phyloP scores from a whole-genome alignment of 2,113 vertebrate genomes.

The Oryzias javanicus region DNA sequence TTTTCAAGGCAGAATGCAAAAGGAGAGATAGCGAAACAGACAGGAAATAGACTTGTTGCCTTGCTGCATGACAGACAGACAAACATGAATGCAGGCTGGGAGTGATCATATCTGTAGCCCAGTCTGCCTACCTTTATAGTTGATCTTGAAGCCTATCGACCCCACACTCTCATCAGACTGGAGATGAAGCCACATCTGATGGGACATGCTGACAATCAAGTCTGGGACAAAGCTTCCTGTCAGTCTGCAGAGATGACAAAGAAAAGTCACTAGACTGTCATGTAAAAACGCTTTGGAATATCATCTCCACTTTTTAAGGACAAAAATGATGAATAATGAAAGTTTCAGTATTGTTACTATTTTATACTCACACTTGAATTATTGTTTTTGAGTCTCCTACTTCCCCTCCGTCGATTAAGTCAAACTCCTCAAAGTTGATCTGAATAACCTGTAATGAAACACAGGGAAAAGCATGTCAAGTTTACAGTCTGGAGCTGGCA shows the following conservation, averaged over 20 bases:
- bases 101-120: constrained; percentile 26
- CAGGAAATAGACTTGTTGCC: constrained; percentile 11
- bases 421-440: constrained; percentile 98
- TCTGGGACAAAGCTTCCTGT: constrained; percentile 97
- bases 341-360: not conserved
- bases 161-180: constrained; percentile 98
- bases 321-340: too few species aligned
- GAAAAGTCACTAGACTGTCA: not conserved
- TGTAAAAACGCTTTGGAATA: too few species aligned
- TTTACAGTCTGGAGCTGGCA: not conserved
- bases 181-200: constrained; percentile 97
- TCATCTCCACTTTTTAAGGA: too few species aligned
- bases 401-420: constrained; percentile 93
- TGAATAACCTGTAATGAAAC: constrained; percentile 87
- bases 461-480: constrained; percentile 1
- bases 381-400: constrained; percentile 95
- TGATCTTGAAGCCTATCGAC: constrained; percentile 98
- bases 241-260: constrained; percentile 76
- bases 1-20: constrained; percentile 9
- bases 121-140: constrained; percentile 89
- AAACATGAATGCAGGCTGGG: constrained; percentile 24
- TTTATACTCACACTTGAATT: constrained; percentile 91
- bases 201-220: constrained; percentile 95
- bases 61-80: constrained; percentile 18
- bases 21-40: constrained; percentile 6